These are phyloP conservation scores for Bufo gargarizans DNA, from an alignment of 2,113 vertebrate species.

Conservation along the genomic window DNA sequence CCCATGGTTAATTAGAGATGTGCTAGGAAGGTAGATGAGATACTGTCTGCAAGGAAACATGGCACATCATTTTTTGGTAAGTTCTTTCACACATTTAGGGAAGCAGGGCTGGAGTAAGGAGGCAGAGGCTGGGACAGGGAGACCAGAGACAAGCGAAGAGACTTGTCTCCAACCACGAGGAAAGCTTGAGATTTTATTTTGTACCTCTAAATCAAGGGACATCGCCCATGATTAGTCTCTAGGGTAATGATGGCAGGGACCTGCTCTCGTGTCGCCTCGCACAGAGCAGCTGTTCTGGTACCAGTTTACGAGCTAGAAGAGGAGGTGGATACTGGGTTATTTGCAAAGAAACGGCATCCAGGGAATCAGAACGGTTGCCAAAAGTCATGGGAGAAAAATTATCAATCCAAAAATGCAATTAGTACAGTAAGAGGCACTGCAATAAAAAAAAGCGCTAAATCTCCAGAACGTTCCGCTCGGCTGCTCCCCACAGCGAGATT, in stretches of 20 bases:
- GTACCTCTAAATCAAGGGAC: not conserved
- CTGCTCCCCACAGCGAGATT: not conserved
- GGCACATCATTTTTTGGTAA: too few relatives aligned
- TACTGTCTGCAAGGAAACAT: too few relatives aligned
- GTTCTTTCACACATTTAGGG: too few relatives aligned
- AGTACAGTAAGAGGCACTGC: not conserved
- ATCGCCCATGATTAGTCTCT: not conserved
- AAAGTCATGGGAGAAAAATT: slow-evolving; percentile 23
- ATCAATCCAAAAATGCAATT: slow-evolving; percentile 21
- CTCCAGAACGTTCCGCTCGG: not conserved
- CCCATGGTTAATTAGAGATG: too few relatives aligned
- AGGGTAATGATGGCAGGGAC: not conserved
- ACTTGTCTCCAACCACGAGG: too few relatives aligned
- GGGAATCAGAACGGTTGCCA: not conserved
- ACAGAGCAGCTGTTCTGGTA: not conserved
- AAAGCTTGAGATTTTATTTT: too few relatives aligned
- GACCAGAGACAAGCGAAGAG: too few relatives aligned
- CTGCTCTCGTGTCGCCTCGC: not conserved
- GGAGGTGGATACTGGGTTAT: not conserved
- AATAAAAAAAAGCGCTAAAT: not conserved
- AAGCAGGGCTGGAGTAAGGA: too few relatives aligned
- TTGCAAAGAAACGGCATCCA: not conserved
- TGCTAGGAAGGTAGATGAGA: too few relatives aligned
- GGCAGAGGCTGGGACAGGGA: too few relatives aligned
- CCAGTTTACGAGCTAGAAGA: not conserved